A percentile compares a stretch with the other conserved stretches of the same genome.
These are phyloP conservation scores for Geothlypis trichas DNA, from an alignment of 2,113 vertebrate species.

Conservation along the genomic window DNA sequence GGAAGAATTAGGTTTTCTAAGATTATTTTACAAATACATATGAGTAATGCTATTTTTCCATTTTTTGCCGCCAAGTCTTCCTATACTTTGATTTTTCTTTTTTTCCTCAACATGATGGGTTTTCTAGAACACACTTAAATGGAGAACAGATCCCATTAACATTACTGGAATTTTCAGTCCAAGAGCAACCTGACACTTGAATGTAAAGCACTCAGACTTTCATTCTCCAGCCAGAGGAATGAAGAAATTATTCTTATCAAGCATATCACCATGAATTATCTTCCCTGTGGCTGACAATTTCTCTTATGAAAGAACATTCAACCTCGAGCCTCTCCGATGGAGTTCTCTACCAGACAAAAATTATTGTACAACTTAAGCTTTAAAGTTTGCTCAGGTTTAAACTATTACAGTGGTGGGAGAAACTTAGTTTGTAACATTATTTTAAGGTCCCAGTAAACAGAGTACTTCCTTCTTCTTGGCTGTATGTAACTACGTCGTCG, in stretches of 20 bases:
- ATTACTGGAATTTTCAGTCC: neutral
- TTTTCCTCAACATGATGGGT: neutral
- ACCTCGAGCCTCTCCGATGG: fast-evolving
- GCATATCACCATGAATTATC: neutral
- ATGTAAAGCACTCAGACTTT: neutral
- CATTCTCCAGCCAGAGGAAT: neutral
- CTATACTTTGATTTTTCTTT: neutral
- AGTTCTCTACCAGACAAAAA: neutral
- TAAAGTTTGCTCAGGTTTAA: neutral
- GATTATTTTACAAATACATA: neutral
- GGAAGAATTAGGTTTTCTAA: neutral
- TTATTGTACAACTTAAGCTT: neutral
- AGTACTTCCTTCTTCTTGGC: neutral
- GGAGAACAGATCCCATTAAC: neutral
- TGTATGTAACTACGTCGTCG: neutral
- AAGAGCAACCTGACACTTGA: neutral
- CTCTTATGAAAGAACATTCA: neutral
- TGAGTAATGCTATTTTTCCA: neutral
- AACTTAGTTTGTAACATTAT: neutral
- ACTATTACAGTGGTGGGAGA: neutral
- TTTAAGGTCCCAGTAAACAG: neutral
- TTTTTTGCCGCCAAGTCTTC: neutral
- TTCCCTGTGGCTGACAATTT: neutral
- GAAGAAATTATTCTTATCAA: neutral
- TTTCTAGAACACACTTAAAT: neutral